These are phyloP conservation scores for Musca vetustissima DNA, from an alignment of 1,140 invertebrate genomes.

Conservation along the genomic window DNA sequence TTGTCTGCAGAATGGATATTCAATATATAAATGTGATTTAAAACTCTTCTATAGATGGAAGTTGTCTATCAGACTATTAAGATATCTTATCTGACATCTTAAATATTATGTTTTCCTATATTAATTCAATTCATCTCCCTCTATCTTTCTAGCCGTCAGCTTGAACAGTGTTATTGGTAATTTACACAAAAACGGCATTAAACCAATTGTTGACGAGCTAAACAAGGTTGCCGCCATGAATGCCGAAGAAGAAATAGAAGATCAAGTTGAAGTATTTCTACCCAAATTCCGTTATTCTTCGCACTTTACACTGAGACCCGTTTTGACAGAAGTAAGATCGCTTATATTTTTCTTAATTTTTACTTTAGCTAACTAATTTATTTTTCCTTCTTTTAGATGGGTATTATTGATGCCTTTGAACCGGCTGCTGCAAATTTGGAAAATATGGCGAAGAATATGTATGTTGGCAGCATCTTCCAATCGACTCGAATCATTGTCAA, in stretches of 20 bases:
- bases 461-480: constrained; percentile 66
- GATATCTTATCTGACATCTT: too few relatives aligned
- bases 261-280: constrained; percentile 25
- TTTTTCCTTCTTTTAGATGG: constrained; percentile 59
- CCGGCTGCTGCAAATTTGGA: constrained; percentile 63
- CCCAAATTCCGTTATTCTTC: constrained; percentile 9
- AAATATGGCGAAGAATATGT: constrained; percentile 62
- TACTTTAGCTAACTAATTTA: background rate
- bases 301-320: background rate
- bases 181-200: constrained; percentile 5
- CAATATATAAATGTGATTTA: too few relatives aligned
- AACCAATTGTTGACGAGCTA: constrained; percentile 3
- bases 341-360: background rate
- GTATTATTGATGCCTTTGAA: constrained; percentile 71
- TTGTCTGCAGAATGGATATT: too few relatives aligned
- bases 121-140: background rate
- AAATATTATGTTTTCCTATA: too few relatives aligned
- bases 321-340: constrained; percentile 1
- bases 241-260: background rate
- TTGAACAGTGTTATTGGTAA: constrained; percentile 20
- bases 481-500: constrained; percentile 80
- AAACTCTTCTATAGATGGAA: too few relatives aligned
- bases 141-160: background rate
- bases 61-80: too few relatives aligned
- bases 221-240: background rate